Evolutionary conservation across 1,140 invertebrate genomes (phyloP), one percentile per base, ranked within the genome.

Genomic region (Portunus trituberculatus): DNA sequence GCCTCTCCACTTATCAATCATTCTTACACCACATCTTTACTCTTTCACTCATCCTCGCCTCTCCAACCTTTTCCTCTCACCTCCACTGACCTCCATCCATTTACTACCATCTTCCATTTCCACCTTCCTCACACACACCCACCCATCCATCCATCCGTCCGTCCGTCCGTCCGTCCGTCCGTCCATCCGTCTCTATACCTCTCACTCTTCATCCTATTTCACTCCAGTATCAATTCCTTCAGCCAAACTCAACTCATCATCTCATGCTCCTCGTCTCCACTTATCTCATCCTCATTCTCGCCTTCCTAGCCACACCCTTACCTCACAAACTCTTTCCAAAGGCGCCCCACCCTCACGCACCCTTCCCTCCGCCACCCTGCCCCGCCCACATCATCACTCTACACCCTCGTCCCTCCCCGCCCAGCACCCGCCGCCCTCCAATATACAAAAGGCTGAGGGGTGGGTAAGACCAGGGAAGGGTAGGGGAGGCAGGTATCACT

Each of bases 331-430:
- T 59, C 16, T 59, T 59, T 4, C 52, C 52, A 2, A 59, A 14
- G 52, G 52, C 52, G 52, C 52, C 52, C 52, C 52, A 59, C 52
- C 67, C 67, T 76, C 20, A 76, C 67, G 1, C 67, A 39, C 67
- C 67, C 67, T 20, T 20, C 67, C 67, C 12, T n/a, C 12, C 67
- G 12, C 67, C 67, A 76, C n/a, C 20, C 67, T 76, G 20, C 67
- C 67, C 67, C 67, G 6, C 67, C 67, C 67, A 76, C 67, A n/a
- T 76, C 67, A 76, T 76, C 67, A 76, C 67, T 76, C 67, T 76
- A 76, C n/a, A n/a, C 67, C 67, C 67, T 76, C 67, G 20, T 1
- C 67, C 67, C 6, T 76, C 52, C 67, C 67, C 25, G 20, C 25
- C 67, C 67, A 76, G 20, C n/a, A 12, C 67, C 25, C 67, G 25